Evolutionary conservation across 2,797 vertebrate genomes (phyloP).

Genomic region (Thripadectes ignobilis): DNA sequence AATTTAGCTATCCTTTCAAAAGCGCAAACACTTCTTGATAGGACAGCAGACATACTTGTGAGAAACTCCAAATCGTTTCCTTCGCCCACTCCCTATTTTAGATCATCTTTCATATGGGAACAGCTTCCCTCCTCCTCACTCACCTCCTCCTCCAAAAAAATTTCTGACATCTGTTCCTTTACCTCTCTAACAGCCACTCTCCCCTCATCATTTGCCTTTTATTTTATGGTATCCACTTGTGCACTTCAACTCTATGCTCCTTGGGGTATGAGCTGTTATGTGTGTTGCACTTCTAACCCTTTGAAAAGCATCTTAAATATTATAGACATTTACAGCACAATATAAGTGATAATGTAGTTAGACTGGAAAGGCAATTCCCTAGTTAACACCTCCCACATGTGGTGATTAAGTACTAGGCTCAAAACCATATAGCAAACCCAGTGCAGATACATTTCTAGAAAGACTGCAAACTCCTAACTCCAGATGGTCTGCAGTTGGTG

Average conservation of each 20-base stretch:
- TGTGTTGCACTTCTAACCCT: slow-evolving; percentile 9
- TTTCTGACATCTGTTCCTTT: slow-evolving; percentile 66
- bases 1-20: slow-evolving; percentile 42
- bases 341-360: slow-evolving; percentile 61
- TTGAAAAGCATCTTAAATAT: slow-evolving; percentile 20
- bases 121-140: slow-evolving; percentile 61
- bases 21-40: slow-evolving; percentile 40
- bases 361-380: slow-evolving; percentile 61
- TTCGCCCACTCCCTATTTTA: slow-evolving; percentile 65
- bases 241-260: not conserved
- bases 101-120: slow-evolving; percentile 67
- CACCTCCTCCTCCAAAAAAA: slow-evolving; percentile 58
- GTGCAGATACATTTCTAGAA: slow-evolving; percentile 61
- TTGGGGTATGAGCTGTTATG: not conserved
- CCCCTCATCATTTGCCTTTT: slow-evolving; percentile 39
- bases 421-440: slow-evolving; percentile 22
- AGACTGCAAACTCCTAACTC: slow-evolving; percentile 62
- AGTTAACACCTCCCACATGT: slow-evolving; percentile 70
- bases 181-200: slow-evolving; percentile 11
- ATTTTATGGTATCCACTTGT: slow-evolving; percentile 23
- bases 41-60: slow-evolving; percentile 53
- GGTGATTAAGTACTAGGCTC: slow-evolving; percentile 67
- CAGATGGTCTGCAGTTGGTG: slow-evolving; percentile 63
- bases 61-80: slow-evolving; percentile 56
- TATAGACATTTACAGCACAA: slow-evolving; percentile 38